phyloP scores from a whole-genome alignment of 2,888 invertebrate species.

The Synergus umbraculus region DNA sequence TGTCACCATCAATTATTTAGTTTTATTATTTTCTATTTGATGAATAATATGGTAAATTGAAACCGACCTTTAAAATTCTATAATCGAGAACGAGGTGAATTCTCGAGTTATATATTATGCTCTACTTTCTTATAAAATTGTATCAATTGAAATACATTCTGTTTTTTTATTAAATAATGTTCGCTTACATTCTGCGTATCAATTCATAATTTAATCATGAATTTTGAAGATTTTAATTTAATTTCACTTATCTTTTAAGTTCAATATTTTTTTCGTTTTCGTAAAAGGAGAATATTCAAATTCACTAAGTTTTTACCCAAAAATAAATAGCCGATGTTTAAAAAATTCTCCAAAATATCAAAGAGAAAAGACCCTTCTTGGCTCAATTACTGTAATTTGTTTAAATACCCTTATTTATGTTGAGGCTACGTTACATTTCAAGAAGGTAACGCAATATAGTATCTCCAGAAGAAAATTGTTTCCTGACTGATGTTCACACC shows the following conservation, averaged over 20 bases:
- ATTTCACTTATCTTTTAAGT: too few species aligned
- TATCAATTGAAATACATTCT: too few species aligned
- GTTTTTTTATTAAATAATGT: background rate
- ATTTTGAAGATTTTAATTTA: too few species aligned
- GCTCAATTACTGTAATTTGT: background rate
- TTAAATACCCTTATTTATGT: background rate
- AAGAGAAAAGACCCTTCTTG: background rate
- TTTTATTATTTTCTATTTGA: background rate
- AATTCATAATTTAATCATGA: too few species aligned
- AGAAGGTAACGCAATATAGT: background rate
- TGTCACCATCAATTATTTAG: too few species aligned
- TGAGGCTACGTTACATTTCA: background rate
- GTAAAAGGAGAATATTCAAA: background rate
- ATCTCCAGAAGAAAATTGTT: conserved; percentile 2
- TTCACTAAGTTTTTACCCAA: background rate
- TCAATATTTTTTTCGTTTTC: too few species aligned
- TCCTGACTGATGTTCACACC: background rate
- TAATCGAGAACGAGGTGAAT: background rate
- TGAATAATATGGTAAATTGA: background rate
- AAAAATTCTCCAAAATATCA: background rate
- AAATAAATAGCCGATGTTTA: background rate
- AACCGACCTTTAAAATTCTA: background rate
- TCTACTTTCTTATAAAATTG: too few species aligned
- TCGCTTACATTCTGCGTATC: too few species aligned
- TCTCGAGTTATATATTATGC: background rate